A percentile compares a stretch with the other conserved stretches of the same genome.
Conservation (phyloP, 2,888 invertebrate genomes). For the Ormyrus thymus region DNA sequence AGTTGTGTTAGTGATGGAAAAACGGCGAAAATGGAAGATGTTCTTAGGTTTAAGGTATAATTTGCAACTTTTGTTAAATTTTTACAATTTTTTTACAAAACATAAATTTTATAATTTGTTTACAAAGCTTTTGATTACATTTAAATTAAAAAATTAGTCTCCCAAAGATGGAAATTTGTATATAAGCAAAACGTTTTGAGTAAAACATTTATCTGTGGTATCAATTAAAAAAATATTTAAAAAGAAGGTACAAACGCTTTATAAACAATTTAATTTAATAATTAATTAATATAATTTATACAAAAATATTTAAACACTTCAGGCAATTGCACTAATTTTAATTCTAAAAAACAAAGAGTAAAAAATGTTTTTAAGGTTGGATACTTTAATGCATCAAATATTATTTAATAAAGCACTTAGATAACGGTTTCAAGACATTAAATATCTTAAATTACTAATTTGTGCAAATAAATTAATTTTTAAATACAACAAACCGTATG, state of each 20-base stretch:
- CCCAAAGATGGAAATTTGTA: neutral
- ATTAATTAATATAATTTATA: neutral
- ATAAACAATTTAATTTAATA: neutral
- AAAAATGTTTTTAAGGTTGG: neutral
- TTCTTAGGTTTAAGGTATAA: constrained; percentile 91
- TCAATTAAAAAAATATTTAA: neutral
- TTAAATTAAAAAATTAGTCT: neutral
- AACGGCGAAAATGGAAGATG: constrained; percentile 96
- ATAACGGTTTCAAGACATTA: neutral
- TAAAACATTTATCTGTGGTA: neutral
- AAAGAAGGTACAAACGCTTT: neutral
- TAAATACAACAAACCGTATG: constrained; percentile 44
- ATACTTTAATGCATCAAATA: neutral
- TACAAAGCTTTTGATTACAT: neutral
- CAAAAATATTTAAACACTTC: neutral
- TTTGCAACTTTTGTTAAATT: neutral
- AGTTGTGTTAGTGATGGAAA: constrained; percentile 96
- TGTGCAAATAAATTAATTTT: neutral
- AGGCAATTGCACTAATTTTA: neutral
- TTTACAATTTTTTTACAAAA: neutral
- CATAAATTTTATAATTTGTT: neutral
- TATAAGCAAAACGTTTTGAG: neutral
- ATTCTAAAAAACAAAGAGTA: neutral
- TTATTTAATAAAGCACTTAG: neutral
- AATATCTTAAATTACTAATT: too few relatives aligned